Conservation (phyloP, 1,140 invertebrate genomes). For the Branchinecta lynchi region DNA sequence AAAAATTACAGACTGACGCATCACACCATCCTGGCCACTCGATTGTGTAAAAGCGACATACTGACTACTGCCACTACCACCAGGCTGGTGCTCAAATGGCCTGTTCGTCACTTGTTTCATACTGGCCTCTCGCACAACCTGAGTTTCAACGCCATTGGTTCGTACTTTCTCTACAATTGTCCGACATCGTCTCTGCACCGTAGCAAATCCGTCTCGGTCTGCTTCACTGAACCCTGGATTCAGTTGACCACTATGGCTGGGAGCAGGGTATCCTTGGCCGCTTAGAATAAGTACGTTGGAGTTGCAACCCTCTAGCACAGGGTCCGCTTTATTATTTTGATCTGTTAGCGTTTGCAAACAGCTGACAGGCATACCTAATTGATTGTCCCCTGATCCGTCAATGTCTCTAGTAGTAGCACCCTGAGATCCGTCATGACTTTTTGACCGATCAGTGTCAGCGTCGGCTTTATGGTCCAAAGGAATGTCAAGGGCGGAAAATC, state of each 20-base stretch:
- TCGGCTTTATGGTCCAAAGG: background rate
- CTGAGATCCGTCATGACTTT: background rate
- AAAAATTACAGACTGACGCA: conserved; percentile 22
- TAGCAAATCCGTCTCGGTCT: conserved; percentile 12
- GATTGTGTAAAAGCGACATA: conserved; percentile 19
- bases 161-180: conserved; percentile 15
- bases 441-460: background rate
- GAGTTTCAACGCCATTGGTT: conserved; percentile 16
- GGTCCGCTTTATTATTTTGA: too few relatives aligned
- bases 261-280: background rate
- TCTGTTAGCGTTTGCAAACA: too few relatives aligned
- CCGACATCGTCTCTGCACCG: conserved; percentile 13
- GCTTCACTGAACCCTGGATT: background rate
- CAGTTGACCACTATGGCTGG: background rate
- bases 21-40: conserved; percentile 15
- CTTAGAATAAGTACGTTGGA: background rate
- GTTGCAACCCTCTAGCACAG: background rate
- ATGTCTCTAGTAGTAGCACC: too few relatives aligned
- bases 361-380: too few relatives aligned
- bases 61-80: conserved; percentile 7
- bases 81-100: background rate
- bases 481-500: conserved; percentile 1
- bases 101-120: conserved; percentile 16
- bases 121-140: conserved; percentile 17
- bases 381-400: too few relatives aligned